Base-by-base conservation (phyloP, 1,140 invertebrate species). In the Plodia interpunctella region DNA sequence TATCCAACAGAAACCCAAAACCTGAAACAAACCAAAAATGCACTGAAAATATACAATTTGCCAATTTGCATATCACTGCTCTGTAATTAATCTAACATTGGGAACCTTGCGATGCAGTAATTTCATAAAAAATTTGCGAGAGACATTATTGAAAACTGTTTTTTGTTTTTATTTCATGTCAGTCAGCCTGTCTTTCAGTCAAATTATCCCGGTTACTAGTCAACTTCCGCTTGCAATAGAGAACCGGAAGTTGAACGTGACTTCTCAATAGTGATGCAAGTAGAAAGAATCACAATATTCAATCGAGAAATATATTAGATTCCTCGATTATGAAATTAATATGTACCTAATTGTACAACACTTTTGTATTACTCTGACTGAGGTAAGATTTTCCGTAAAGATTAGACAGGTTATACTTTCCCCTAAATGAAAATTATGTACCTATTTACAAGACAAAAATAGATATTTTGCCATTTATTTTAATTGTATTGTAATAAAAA, bases 101-200 rank as follows among this genome's bases (percentile, higher is more conserved):
- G 38, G 15, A 44, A 44, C 38, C 38, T 15, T 44, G 38, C 38
- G 38, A 44, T 44, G 38, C 38, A n/a, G 56, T 63, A 72, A 76
- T 74, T 78, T 80, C 73, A 76, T 78, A 74, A 79, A 81, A 77
- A 82, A 78, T 83, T 85, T 83, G 72, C 69, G 62, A 73, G 60
- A 74, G 71, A 76, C 74, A 80, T 78, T 74, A 72, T 78, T 66
- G 73, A 62, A 75, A 80, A 79, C 75, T 79, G 74, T 80, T 85
- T 82, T 83, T 80, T 81, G 73, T 80, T 81, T 84, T 80, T 81
- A 66, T 75, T 74, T 72, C 61, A 68, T 74, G 69, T 70, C 70
- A 72, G 56, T 53, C 57, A 21, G 25, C 52, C 49, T 62, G 56
- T 70, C 61, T 60, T 59, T 60, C 55, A 60, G 21, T 17, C 44